Evolutionary conservation across 2,113 vertebrate genomes (phyloP).

Genomic region (Pimephales promelas): DNA sequence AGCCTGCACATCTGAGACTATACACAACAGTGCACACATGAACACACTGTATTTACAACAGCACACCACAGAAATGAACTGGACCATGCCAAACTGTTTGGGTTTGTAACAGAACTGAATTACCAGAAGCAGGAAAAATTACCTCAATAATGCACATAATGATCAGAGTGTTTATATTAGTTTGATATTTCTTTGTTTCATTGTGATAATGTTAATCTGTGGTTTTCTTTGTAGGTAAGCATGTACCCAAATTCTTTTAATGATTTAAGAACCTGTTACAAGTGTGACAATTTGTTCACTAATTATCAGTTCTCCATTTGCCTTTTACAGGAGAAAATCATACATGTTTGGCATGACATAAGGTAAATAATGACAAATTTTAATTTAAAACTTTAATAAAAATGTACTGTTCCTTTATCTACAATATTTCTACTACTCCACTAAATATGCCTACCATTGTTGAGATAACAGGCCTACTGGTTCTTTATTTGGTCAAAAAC

Average conservation of each 20-base stretch:
- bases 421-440: not conserved
- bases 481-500: slow-evolving; percentile 1
- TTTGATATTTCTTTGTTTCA: not conserved
- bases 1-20: no score
- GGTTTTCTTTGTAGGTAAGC: no score
- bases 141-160: not conserved
- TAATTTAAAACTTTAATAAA: not conserved
- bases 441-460: not conserved
- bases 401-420: not conserved
- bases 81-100: not conserved
- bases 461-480: not conserved
- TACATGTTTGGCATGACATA: not conserved
- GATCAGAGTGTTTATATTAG: not conserved
- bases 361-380: not conserved
- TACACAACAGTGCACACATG: not conserved
- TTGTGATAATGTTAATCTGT: not conserved
- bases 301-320: not conserved
- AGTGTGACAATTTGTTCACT: not conserved
- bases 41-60: not conserved
- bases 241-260: not conserved
- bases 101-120: not conserved
- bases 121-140: no score
- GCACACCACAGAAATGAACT: not conserved
- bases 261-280: not conserved
- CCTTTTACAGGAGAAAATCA: not conserved